A percentile compares a stretch with the other conserved stretches of the same genome.
Evolutionary conservation across 1,140 invertebrate genomes (phyloP).

Genomic region (Drosophila kohkoa): DNA sequence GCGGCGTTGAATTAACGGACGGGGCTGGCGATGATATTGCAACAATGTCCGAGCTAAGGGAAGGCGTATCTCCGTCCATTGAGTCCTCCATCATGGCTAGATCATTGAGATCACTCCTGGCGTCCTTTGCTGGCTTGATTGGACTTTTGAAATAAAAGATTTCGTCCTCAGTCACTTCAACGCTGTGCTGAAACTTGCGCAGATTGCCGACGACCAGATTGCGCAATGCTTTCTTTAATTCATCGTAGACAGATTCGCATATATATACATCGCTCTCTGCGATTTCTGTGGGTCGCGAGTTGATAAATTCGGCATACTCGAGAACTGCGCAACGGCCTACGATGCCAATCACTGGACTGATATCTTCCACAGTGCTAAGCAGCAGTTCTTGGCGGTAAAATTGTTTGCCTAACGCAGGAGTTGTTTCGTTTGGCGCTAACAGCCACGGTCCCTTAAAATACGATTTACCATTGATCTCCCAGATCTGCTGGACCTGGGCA

Average conservation of each 20-base stretch:
- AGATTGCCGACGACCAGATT: conserved; percentile 91
- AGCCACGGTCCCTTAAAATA: conserved; percentile 98
- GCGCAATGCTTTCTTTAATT: conserved; percentile 92
- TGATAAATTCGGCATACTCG: conserved; percentile 96
- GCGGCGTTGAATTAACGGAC: conserved; percentile 86
- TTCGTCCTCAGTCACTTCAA: conserved; percentile 95
- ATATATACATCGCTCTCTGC: conserved; percentile 96
- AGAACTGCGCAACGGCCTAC: conserved; percentile 96
- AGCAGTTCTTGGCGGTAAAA: conserved; percentile 99
- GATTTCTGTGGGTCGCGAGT: conserved; percentile 97
- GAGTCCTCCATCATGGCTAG: conserved; percentile 89
- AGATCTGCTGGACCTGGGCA: conserved; percentile 97
- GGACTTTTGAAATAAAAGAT: conserved; percentile 94
- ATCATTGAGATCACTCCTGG: conserved; percentile 85
- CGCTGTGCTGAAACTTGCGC: conserved; percentile 93
- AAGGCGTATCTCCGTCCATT: conserved; percentile 90
- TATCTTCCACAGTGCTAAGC: conserved; percentile 95
- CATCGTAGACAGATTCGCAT: conserved; percentile 97
- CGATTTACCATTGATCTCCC: conserved; percentile 94
- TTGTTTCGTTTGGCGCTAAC: conserved; percentile 94
- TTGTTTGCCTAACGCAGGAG: conserved; percentile 85
- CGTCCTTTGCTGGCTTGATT: conserved; percentile 88
- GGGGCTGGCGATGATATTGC: conserved; percentile 84
- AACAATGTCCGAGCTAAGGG: conserved; percentile 89
- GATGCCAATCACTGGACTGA: conserved; percentile 95